Base-by-base conservation (phyloP, 2,888 invertebrate genomes). In the Coecobrya sp. region DNA sequence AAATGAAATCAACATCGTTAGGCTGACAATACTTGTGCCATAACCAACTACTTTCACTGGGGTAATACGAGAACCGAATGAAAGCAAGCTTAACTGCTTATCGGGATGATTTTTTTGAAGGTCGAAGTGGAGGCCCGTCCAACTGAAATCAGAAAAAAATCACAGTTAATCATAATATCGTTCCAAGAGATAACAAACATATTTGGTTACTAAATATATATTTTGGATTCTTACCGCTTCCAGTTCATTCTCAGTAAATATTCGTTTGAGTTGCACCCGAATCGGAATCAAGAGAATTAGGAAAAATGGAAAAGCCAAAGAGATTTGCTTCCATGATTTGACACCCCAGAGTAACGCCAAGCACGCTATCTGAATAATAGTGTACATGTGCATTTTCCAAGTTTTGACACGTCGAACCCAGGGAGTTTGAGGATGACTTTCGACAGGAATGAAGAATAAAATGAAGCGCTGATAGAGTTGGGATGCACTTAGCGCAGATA, bases 261-360 rank as follows among this genome's bases (percentile, higher is more conserved):
- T 95, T 93, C 97, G 96, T n/a, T 96, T 97, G 95, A 99, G 96
- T 36, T 95, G 95, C 94, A 97, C 97, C 92, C 99, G 96, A 91
- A 99, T 96, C 13, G 99, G 99, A 95, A 99, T 97, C 97, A 99
- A 98, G 94, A 99, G 96, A 93, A 99, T 97, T 84, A 99, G 97
- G 96, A 99, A 98, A 96, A 99, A 99, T 3, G 99, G 99, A 96
- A 99, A 98, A 19, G 98, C 98, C 92, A 99, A 96, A 0, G 99
- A 98, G 13, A 94, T 93, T 93, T 98, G 97, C 87, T 97, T 97
- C 11, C 99, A 98, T 25, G 98, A 98, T 96, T 99, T 99, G 30
- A 99, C 98, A 13, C 97, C 96, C 97, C 99, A 99, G 87, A 99
- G 96, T 36, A 98, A 94, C 0, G 96, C 97, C 95, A 99, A 96